These are phyloP conservation scores for Cyclura pinguis DNA, from an alignment of 2,797 vertebrate species.

Conservation along the genomic window DNA sequence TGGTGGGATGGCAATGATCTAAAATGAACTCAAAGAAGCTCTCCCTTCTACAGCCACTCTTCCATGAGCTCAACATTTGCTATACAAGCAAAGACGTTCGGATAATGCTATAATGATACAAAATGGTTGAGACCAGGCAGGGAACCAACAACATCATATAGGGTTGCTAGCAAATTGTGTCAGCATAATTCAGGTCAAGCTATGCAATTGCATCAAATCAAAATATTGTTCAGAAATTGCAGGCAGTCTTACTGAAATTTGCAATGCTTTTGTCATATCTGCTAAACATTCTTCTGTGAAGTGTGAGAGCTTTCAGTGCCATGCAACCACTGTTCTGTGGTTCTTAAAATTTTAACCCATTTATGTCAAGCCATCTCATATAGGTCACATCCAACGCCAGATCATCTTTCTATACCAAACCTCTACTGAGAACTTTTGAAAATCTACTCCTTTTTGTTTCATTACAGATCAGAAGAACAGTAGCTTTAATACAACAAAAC, in stretches of 20 bases:
- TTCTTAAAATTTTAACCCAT: constrained; percentile 27
- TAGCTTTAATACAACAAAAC: constrained; percentile 13
- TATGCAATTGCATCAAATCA: constrained; percentile 33
- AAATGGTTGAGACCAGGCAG: constrained; percentile 20
- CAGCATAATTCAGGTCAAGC: constrained; percentile 36
- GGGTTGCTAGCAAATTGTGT: constrained; percentile 23
- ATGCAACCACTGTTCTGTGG: background rate
- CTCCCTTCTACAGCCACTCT: constrained; percentile 32
- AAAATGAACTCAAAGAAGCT: constrained; percentile 32
- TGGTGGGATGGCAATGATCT: background rate
- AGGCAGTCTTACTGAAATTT: constrained; percentile 15
- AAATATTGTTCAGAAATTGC: constrained; percentile 40
- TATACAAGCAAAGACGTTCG: constrained; percentile 36
- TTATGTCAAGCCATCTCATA: constrained; percentile 21
- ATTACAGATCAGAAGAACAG: constrained; percentile 8
- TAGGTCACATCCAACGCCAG: background rate
- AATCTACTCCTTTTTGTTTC: background rate
- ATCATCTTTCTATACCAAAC: constrained; percentile 2
- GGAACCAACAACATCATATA: constrained; percentile 3
- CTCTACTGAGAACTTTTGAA: background rate
- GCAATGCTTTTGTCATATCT: constrained; percentile 8
- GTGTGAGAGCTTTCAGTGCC: background rate
- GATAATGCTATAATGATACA: constrained; percentile 34
- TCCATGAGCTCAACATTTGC: constrained; percentile 34
- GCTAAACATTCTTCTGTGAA: constrained; percentile 7